Conservation (phyloP, 2,797 vertebrate genomes). For the Pteropus rufus region DNA sequence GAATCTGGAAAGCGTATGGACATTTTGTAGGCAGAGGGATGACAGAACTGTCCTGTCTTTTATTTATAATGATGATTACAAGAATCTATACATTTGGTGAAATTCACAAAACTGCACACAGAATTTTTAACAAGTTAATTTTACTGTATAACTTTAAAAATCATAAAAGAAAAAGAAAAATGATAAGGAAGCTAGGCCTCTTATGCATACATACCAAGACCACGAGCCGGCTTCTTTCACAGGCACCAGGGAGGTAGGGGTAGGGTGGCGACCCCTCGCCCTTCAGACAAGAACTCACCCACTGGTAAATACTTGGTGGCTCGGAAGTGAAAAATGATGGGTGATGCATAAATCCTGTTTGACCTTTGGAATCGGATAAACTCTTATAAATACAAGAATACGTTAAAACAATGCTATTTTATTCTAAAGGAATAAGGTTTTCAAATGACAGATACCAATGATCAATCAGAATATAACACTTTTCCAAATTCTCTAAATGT, state of each 20-base stretch:
- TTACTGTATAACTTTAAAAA: neutral
- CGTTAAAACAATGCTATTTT: neutral
- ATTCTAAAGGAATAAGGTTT: neutral
- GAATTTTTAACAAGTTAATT: neutral
- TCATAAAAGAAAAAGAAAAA: neutral
- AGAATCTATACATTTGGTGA: neutral
- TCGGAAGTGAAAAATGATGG: conserved; percentile 90
- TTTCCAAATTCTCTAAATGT: neutral
- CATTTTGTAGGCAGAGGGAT: neutral
- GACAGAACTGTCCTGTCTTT: neutral
- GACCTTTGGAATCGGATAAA: conserved; percentile 82
- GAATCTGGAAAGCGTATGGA: neutral
- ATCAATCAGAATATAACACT: neutral
- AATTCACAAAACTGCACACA: neutral
- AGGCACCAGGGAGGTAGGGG: conserved; percentile 93
- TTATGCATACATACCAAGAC: conserved; percentile 87
- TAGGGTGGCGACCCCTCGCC: conserved; percentile 88
- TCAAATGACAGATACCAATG: neutral
- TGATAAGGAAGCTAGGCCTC: neutral
- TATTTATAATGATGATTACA: neutral
- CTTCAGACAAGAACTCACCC: conserved; percentile 93
- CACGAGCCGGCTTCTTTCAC: conserved; percentile 93
- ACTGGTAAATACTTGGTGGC: conserved; percentile 93
- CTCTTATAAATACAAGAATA: neutral
- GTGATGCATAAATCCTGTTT: conserved; percentile 91